These are phyloP conservation scores for Loxodonta africana DNA, from an alignment of 2,113 vertebrate genomes.

Conservation along the genomic window DNA sequence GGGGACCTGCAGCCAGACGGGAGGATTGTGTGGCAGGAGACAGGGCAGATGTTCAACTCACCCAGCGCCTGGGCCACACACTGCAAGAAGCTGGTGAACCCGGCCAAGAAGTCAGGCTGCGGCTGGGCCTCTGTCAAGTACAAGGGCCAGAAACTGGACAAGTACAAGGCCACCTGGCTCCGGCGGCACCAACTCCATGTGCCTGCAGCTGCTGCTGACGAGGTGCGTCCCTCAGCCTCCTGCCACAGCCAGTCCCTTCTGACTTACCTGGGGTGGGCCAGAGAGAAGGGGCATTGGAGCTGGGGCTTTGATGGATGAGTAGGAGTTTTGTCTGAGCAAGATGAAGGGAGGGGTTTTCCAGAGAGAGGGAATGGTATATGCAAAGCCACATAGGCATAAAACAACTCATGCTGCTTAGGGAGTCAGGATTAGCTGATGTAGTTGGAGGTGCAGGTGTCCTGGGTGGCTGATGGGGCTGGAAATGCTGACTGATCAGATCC, in stretches of 20 bases:
- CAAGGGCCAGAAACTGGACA: conserved; percentile 97
- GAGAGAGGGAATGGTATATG: background rate
- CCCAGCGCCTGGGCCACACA: conserved; percentile 99
- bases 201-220: conserved; percentile 91
- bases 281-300: background rate
- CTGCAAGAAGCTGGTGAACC: conserved; percentile 98
- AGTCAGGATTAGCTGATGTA: background rate
- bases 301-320: background rate
- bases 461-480: background rate
- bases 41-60: conserved; percentile 96
- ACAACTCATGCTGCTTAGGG: background rate
- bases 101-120: conserved; percentile 98
- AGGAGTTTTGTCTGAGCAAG: background rate
- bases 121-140: conserved; percentile 98
- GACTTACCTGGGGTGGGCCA: background rate
- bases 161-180: conserved; percentile 98
- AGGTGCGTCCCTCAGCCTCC: conserved; percentile 85
- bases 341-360: background rate
- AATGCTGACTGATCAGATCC: background rate
- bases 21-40: conserved; percentile 98
- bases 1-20: conserved; percentile 96
- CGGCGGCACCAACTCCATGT: conserved; percentile 92
- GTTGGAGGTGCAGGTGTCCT: background rate
- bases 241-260: background rate
- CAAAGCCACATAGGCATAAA: background rate